Percentiles rank a stretch among this genome's conserved stretches.
These are phyloP conservation scores for Chrysodeixis includens DNA, from an alignment of 2,888 invertebrate species.

Conservation along the genomic window DNA sequence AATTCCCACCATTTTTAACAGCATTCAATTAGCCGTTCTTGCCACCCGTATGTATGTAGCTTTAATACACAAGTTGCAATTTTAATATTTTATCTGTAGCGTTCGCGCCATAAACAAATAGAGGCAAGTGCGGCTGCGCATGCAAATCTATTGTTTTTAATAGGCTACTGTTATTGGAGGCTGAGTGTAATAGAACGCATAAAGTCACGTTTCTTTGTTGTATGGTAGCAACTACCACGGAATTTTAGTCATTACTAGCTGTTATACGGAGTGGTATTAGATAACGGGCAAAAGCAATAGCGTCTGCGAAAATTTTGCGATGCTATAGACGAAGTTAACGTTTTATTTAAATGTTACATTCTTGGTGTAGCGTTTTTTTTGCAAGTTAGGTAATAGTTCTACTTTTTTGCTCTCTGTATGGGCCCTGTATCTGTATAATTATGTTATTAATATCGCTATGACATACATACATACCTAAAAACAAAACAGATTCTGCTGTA, in stretches of 20 bases:
- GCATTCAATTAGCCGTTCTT: constrained; percentile 30
- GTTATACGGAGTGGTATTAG: too few species aligned
- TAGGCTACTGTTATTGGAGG: constrained; percentile 29
- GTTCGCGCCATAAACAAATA: constrained; percentile 63
- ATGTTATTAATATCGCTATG: too few species aligned
- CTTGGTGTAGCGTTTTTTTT: too few species aligned
- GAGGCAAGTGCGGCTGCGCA: constrained; percentile 49
- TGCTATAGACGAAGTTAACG: too few species aligned
- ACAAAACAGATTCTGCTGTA: too few species aligned
- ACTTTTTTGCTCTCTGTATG: too few species aligned
- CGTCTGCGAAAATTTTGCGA: too few species aligned
- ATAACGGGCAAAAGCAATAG: too few species aligned
- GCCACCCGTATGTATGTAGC: constrained; percentile 39
- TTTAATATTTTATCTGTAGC: constrained; percentile 67
- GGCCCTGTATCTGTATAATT: too few species aligned
- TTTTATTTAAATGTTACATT: too few species aligned
- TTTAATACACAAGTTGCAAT: constrained; percentile 57
- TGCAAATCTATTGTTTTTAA: constrained; percentile 62
- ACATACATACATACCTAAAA: too few species aligned
- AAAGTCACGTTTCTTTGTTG: background rate
- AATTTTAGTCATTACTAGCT: background rate
- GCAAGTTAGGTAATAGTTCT: too few species aligned
- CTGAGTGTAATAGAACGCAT: constrained; percentile 3
- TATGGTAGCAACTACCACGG: background rate
- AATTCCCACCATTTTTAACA: constrained; percentile 48